These are phyloP conservation scores for Actias luna DNA, from an alignment of 2,888 invertebrate species.

Conservation along the genomic window DNA sequence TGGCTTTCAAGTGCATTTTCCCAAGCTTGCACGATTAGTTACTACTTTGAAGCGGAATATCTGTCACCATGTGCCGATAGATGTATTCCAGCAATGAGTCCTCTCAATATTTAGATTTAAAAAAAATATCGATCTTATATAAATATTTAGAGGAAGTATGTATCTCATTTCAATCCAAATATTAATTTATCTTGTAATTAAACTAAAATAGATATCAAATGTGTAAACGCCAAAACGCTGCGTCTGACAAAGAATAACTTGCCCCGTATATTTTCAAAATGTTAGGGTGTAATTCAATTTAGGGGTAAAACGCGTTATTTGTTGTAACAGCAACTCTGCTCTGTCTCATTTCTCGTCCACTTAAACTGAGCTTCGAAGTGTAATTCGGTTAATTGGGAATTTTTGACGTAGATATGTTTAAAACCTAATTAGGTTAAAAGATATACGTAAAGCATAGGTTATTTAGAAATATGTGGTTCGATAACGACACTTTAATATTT, in stretches of 20 bases:
- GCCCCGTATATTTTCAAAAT: conserved; percentile 34
- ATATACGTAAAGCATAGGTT: not conserved
- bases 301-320: conserved; percentile 59
- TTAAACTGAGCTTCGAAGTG: conserved; percentile 57
- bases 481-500: too few species aligned
- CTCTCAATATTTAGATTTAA: too few species aligned
- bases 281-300: conserved; percentile 69
- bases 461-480: not conserved
- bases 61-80: too few species aligned
- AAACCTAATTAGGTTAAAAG: not conserved
- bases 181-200: too few species aligned
- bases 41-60: too few species aligned
- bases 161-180: too few species aligned
- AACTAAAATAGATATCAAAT: too few species aligned
- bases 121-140: too few species aligned
- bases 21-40: too few species aligned
- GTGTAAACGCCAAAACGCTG: not conserved
- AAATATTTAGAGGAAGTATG: too few species aligned
- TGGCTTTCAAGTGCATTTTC: too few species aligned
- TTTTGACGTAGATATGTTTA: conserved; percentile 37
- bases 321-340: conserved; percentile 60
- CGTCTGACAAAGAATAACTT: conserved; percentile 19
- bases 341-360: conserved; percentile 59
- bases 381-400: conserved; percentile 54
- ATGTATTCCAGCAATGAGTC: too few species aligned